These are phyloP conservation scores for Malacoctenus gilli DNA, from an alignment of 2,797 vertebrate species.

Conservation along the genomic window DNA sequence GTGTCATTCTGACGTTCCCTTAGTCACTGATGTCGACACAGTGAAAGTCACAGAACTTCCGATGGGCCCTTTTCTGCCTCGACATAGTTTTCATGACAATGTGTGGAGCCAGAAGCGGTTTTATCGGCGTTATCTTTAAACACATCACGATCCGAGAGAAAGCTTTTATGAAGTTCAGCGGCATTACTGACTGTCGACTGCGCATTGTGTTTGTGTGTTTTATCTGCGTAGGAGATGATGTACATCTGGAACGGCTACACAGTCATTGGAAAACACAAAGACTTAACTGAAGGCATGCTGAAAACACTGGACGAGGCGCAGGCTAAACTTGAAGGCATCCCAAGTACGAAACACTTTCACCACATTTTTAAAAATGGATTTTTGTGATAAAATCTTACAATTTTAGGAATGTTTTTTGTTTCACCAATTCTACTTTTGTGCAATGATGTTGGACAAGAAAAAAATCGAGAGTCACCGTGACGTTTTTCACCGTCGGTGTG, in stretches of 20 bases:
- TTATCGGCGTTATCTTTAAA: no score
- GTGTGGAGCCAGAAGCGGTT: no score
- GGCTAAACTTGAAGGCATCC: slow-evolving; percentile 81
- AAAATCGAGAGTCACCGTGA: slow-evolving; percentile 32
- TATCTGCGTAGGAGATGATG: slow-evolving; percentile 97
- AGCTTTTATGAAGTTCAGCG: no score
- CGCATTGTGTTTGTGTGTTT: slow-evolving; percentile 8
- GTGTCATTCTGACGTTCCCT: no score
- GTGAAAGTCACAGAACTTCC: no score
- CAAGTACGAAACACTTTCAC: slow-evolving; percentile 81
- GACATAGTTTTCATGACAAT: no score
- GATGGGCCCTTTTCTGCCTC: no score
- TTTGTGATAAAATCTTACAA: neutral
- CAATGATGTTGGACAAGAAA: slow-evolving; percentile 7
- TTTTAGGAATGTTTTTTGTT: neutral
- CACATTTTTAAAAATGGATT: neutral
- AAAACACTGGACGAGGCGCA: slow-evolving; percentile 90
- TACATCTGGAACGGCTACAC: slow-evolving; percentile 99
- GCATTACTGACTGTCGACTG: accelerated
- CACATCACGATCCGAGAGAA: no score
- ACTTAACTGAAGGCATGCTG: slow-evolving; percentile 93
- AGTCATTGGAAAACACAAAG: slow-evolving; percentile 93
- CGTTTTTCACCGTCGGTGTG: neutral
- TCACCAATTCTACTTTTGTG: slow-evolving; percentile 1
- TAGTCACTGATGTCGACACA: no score